phyloP scores from a whole-genome alignment of 2,888 invertebrate species.

The Dryobotodes eremita region DNA sequence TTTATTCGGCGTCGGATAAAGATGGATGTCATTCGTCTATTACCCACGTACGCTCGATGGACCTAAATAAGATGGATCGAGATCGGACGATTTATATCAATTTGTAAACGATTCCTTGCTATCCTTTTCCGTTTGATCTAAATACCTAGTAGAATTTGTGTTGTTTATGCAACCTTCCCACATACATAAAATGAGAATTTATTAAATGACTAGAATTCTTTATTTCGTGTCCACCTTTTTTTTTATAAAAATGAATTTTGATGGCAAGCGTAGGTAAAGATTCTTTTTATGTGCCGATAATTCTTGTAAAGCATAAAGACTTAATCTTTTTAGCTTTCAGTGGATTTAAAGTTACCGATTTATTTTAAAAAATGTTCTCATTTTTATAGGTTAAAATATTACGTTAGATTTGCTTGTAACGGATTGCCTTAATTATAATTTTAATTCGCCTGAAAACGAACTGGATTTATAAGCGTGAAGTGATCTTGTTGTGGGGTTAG shows the following conservation, averaged over 20 bases:
- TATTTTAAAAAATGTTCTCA: constrained; percentile 10
- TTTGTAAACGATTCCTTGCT: constrained; percentile 83
- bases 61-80: constrained; percentile 88
- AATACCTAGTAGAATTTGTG: constrained; percentile 76
- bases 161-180: constrained; percentile 50
- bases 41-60: constrained; percentile 80
- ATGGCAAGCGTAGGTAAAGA: constrained; percentile 18
- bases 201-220: constrained; percentile 22
- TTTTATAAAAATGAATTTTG: constrained; percentile 8
- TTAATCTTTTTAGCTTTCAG: constrained; percentile 37
- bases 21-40: constrained; percentile 83
- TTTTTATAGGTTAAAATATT: constrained; percentile 16
- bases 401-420: neutral
- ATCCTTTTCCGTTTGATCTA: constrained; percentile 82
- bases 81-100: constrained; percentile 88
- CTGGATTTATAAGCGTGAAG: neutral
- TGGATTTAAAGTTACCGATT: constrained; percentile 25
- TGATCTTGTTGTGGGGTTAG: neutral
- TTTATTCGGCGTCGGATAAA: constrained; percentile 78
- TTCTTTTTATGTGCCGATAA: constrained; percentile 41
- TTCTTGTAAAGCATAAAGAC: constrained; percentile 23
- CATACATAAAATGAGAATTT: constrained; percentile 31
- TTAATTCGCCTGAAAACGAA: neutral
- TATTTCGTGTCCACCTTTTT: constrained; percentile 26
- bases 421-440: neutral